These are phyloP conservation scores for Istiophorus platypterus DNA, from an alignment of 2,113 vertebrate species.

Conservation along the genomic window DNA sequence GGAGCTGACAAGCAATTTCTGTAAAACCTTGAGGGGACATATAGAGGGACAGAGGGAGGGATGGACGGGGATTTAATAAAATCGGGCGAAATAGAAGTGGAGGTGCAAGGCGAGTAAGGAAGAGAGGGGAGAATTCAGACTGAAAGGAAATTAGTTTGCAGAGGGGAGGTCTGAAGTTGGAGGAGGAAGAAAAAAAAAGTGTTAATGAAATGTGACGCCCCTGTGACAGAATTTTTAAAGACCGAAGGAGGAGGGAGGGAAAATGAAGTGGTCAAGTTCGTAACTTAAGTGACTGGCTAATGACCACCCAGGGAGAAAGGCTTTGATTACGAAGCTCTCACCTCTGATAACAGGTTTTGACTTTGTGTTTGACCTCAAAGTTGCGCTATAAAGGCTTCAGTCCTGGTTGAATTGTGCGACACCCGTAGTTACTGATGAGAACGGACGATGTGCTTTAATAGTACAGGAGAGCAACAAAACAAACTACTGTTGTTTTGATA, in stretches of 20 bases:
- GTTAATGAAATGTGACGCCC: not conserved
- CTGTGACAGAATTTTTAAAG: not conserved
- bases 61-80: not conserved
- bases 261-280: not conserved
- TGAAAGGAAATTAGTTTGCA: not conserved
- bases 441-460: too few relatives aligned
- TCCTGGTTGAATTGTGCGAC: too few relatives aligned
- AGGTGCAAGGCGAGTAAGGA: not conserved
- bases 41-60: not conserved
- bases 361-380: constrained; percentile 31
- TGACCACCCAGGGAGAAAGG: not conserved
- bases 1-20: not conserved
- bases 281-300: not conserved
- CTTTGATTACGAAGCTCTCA: constrained; percentile 25
- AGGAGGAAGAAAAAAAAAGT: not conserved
- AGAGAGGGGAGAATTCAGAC: not conserved
- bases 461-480: too few relatives aligned
- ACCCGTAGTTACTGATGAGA: too few relatives aligned
- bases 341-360: constrained; percentile 17
- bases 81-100: not conserved
- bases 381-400: not conserved
- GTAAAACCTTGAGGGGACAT: constrained; percentile 7
- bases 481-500: too few relatives aligned
- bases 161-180: fast-evolving
- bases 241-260: not conserved